Evolutionary conservation across 2,888 invertebrate species (phyloP).

Genomic region (Brachyptera putata): DNA sequence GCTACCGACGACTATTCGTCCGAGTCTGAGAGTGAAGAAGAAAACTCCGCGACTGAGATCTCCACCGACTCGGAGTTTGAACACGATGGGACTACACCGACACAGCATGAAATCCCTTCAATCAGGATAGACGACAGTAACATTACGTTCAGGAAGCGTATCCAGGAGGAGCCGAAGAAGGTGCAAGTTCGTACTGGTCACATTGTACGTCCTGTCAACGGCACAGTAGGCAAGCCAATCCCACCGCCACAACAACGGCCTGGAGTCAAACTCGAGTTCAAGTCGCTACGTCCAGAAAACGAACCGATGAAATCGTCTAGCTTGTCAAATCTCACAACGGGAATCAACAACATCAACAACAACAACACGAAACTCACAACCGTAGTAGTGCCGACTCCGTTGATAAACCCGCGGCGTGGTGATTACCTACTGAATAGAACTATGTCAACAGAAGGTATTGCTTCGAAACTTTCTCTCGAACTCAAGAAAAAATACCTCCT

Average conservation of each 20-base stretch:
- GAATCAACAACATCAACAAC: slow-evolving; percentile 26
- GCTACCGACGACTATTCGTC: slow-evolving; percentile 58
- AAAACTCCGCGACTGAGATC: slow-evolving; percentile 86
- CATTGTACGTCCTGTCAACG: slow-evolving; percentile 48
- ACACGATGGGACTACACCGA: slow-evolving; percentile 68
- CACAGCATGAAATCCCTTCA: slow-evolving; percentile 66
- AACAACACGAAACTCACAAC: slow-evolving; percentile 40
- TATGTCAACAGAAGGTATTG: slow-evolving; percentile 81
- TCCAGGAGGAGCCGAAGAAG: slow-evolving; percentile 37
- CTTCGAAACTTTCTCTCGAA: slow-evolving; percentile 81
- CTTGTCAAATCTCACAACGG: slow-evolving; percentile 26
- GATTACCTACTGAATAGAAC: slow-evolving; percentile 77
- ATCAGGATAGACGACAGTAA: slow-evolving; percentile 64
- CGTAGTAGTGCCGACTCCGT: slow-evolving; percentile 40
- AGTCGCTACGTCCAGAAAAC: slow-evolving; percentile 42
- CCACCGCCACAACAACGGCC: slow-evolving; percentile 21
- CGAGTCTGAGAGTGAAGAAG: slow-evolving; percentile 54
- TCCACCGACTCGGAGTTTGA: slow-evolving; percentile 92
- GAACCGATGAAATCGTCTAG: slow-evolving; percentile 29
- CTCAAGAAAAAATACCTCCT: slow-evolving; percentile 79
- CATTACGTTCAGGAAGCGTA: slow-evolving; percentile 23
- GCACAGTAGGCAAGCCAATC: slow-evolving; percentile 37
- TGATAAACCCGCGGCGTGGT: slow-evolving; percentile 58
- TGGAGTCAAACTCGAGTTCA: slow-evolving; percentile 46
- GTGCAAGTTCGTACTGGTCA: slow-evolving; percentile 39